A percentile compares a stretch with the other conserved stretches of the same genome.
phyloP scores from a whole-genome alignment of 2,888 invertebrate species.

The Sarcophaga rosellei region DNA sequence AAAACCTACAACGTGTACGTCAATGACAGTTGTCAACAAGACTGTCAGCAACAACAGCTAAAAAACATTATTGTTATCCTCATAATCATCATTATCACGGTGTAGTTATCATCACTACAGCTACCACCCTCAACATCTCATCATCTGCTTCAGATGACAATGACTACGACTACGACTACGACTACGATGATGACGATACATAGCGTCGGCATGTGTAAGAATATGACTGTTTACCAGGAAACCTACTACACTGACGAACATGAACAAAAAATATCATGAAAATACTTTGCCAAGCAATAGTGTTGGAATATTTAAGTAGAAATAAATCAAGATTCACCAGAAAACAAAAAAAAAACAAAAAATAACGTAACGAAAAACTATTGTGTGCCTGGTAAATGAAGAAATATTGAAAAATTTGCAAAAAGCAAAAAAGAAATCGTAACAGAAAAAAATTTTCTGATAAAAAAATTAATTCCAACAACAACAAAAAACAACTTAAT shows the following conservation, averaged over 20 bases:
- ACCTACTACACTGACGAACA: not conserved
- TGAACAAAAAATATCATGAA: constrained; percentile 3
- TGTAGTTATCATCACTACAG: constrained; percentile 5
- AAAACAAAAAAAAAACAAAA: not conserved
- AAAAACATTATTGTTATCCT: constrained; percentile 7
- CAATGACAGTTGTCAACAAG: constrained; percentile 59
- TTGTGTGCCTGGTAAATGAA: constrained; percentile 38
- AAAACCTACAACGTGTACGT: constrained; percentile 23
- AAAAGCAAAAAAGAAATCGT: not conserved
- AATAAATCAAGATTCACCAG: constrained; percentile 27
- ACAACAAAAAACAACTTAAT: constrained; percentile 58
- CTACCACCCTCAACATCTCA: not conserved
- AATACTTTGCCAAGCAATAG: not conserved
- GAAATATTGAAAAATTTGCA: constrained; percentile 31
- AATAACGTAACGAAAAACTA: not conserved
- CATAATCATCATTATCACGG: constrained; percentile 13
- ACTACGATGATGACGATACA: not conserved
- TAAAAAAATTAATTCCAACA: not conserved
- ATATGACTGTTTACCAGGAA: not conserved
- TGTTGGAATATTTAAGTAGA: constrained; percentile 20
- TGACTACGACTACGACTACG: not conserved
- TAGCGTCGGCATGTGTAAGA: not conserved
- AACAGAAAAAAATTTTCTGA: not conserved
- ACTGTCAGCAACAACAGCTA: constrained; percentile 14
- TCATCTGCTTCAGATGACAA: constrained; percentile 17